Evolutionary conservation across 2,797 vertebrate species (phyloP).

Genomic region (Schizothorax lantsangensis): DNA sequence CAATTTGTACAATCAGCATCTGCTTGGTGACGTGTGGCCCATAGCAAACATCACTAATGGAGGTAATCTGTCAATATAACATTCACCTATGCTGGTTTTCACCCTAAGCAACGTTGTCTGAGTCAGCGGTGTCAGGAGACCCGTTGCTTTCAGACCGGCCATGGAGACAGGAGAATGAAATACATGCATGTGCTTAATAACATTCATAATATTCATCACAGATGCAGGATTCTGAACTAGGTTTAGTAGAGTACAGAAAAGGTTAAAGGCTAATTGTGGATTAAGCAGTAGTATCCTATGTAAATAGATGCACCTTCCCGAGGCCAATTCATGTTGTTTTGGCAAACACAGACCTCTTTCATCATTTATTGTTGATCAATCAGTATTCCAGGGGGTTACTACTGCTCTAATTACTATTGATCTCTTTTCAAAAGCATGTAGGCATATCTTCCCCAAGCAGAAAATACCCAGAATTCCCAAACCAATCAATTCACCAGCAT

Average conservation of each 20-base stretch:
- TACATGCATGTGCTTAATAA: not conserved
- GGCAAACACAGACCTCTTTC: not conserved
- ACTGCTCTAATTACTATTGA: conserved; percentile 33
- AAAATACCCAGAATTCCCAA: not conserved
- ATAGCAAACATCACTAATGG: conserved; percentile 70
- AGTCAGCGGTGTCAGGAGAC: conserved; percentile 13
- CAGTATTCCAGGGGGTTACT: not conserved
- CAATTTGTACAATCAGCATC: not conserved
- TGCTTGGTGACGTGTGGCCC: conserved; percentile 13
- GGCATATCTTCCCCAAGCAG: conserved; percentile 3
- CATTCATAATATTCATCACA: not conserved
- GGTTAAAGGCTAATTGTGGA: conserved; percentile 5
- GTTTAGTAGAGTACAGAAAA: not conserved
- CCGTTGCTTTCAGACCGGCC: conserved; percentile 34
- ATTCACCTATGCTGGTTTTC: conserved; percentile 52
- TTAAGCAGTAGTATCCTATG: not conserved
- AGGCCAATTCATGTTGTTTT: not conserved
- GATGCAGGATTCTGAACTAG: not conserved
- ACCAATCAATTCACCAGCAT: not conserved
- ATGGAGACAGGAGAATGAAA: not conserved
- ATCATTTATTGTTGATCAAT: conserved; percentile 6
- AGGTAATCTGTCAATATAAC: conserved; percentile 69
- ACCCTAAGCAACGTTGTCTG: conserved; percentile 55
- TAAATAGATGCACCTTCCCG: not conserved
- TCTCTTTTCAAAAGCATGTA: not conserved